Percentiles rank a stretch among this genome's conserved stretches.
phyloP scores from a whole-genome alignment of 2,888 invertebrate species.

The Villa cingulata region DNA sequence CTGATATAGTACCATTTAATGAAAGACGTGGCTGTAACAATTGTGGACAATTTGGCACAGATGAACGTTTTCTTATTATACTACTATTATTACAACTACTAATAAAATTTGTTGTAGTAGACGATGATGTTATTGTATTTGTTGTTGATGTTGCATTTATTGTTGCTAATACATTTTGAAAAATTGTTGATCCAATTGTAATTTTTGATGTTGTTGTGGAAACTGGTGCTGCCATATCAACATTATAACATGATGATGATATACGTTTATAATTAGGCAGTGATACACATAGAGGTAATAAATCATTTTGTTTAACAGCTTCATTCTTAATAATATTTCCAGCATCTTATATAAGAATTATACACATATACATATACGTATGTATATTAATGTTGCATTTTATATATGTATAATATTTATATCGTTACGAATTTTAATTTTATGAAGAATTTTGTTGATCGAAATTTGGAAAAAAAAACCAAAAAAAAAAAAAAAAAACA shows the following conservation, averaged over 20 bases:
- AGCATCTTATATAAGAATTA: neutral
- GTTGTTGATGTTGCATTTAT: conserved; percentile 1
- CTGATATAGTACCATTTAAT: conserved; percentile 23
- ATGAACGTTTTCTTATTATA: conserved; percentile 13
- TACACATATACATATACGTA: no score
- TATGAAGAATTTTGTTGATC: no score
- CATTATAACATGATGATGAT: conserved; percentile 11
- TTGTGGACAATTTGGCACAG: conserved; percentile 22
- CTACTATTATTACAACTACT: neutral
- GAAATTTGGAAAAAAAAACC: no score
- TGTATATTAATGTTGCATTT: no score
- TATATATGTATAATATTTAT: no score
- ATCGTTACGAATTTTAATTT: no score
- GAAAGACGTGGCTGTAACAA: conserved; percentile 32
- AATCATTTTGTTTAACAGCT: conserved; percentile 8
- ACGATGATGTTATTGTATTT: neutral
- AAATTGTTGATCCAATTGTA: neutral
- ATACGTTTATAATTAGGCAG: conserved; percentile 11
- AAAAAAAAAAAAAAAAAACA: no score
- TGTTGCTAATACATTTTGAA: neutral
- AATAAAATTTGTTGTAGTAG: neutral
- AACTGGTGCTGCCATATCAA: conserved; percentile 11
- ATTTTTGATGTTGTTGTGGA: conserved; percentile 7
- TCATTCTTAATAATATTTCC: neutral
- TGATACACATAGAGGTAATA: conserved; percentile 9